These are phyloP conservation scores for Venustaconcha ellipsiformis DNA, from an alignment of 1,140 invertebrate genomes.

Conservation along the genomic window DNA sequence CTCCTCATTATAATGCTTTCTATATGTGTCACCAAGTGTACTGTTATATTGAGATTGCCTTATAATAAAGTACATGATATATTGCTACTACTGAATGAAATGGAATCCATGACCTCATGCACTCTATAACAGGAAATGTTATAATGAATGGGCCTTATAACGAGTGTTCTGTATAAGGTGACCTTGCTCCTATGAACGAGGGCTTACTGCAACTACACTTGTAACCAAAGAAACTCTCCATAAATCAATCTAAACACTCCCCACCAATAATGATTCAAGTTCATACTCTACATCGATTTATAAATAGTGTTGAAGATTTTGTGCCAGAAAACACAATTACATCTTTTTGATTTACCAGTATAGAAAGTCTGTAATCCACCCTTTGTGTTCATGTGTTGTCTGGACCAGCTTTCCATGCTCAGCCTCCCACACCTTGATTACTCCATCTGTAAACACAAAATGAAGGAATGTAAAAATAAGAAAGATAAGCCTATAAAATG, in stretches of 20 bases:
- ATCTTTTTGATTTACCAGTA: slow-evolving; percentile 56
- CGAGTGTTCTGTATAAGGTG: too few relatives aligned
- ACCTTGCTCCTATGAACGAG: neutral
- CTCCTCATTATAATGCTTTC: too few relatives aligned
- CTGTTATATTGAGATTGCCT: too few relatives aligned
- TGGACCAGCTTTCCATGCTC: slow-evolving; percentile 59
- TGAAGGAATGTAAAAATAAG: neutral
- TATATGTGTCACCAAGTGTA: too few relatives aligned
- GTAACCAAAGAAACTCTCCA: neutral
- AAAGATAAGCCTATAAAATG: too few relatives aligned
- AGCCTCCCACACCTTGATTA: slow-evolving; percentile 63
- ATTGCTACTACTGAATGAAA: too few relatives aligned
- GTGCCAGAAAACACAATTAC: slow-evolving; percentile 1
- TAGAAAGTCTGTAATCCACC: slow-evolving; percentile 67
- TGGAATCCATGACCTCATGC: too few relatives aligned
- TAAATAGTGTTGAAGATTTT: slow-evolving; percentile 3
- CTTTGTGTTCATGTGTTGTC: slow-evolving; percentile 57
- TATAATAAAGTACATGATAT: too few relatives aligned
- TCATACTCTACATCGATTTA: neutral
- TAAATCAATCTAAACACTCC: neutral
- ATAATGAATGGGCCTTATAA: too few relatives aligned
- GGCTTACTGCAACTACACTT: neutral
- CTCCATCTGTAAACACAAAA: slow-evolving; percentile 57
- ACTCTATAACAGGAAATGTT: too few relatives aligned
- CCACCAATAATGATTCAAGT: neutral